Percentiles rank a stretch among this genome's conserved stretches.
These are phyloP conservation scores for Tanaodytes sp. DNA, from an alignment of 2,888 invertebrate species.

Conservation along the genomic window DNA sequence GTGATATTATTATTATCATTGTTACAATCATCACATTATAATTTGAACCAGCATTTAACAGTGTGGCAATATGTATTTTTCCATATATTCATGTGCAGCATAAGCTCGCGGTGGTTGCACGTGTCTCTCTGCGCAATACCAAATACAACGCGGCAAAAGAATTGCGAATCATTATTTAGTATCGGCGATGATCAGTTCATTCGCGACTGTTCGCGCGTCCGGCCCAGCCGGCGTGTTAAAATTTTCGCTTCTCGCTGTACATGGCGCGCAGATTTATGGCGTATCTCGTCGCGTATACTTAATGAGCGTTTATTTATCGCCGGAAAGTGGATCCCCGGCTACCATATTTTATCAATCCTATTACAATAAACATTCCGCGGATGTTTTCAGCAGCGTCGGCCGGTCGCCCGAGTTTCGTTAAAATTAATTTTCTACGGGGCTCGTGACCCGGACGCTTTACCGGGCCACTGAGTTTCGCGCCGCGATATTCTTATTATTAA, in stretches of 20 bases:
- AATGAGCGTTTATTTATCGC: conserved; percentile 34
- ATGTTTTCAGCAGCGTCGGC: neutral
- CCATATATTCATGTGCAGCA: conserved; percentile 50
- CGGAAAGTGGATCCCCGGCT: conserved; percentile 19
- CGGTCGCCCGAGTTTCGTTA: too few species aligned
- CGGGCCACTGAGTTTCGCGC: too few species aligned
- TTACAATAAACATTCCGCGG: conserved; percentile 14
- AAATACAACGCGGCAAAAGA: conserved; percentile 30
- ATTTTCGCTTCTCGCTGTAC: conserved; percentile 27
- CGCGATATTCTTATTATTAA: too few species aligned
- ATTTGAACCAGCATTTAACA: too few species aligned
- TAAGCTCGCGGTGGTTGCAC: conserved; percentile 35
- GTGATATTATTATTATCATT: too few species aligned
- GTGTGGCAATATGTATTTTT: too few species aligned
- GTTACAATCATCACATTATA: too few species aligned
- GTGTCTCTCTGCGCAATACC: conserved; percentile 46
- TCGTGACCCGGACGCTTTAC: too few species aligned
- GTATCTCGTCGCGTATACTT: conserved; percentile 15
- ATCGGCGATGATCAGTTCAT: conserved; percentile 43
- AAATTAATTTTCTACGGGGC: too few species aligned
- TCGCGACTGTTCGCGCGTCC: neutral
- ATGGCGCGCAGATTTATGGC: conserved; percentile 33
- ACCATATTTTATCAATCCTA: conserved; percentile 3
- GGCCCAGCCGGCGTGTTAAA: conserved; percentile 7
- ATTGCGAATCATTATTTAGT: conserved; percentile 47